A percentile compares a stretch with the other conserved stretches of the same genome.
These are phyloP conservation scores for Gonocerus acuteangulatus DNA, from an alignment of 2,888 invertebrate genomes.

Conservation along the genomic window DNA sequence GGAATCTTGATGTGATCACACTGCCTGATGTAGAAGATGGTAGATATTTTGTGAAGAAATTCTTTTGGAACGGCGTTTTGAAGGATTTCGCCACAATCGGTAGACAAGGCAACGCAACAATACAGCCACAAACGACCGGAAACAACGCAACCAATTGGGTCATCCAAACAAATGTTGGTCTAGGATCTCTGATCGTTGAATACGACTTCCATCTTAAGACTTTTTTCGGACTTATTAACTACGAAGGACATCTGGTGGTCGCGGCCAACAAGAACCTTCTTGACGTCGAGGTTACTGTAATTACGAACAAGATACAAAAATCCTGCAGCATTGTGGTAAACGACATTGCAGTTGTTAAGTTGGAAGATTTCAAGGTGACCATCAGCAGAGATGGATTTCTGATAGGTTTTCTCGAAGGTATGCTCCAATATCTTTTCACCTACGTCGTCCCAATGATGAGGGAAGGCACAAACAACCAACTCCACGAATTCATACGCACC, in stretches of 20 bases:
- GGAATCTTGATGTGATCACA: neutral
- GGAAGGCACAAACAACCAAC: too few species aligned
- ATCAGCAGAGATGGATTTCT: too few species aligned
- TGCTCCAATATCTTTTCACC: too few species aligned
- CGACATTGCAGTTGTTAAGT: too few species aligned
- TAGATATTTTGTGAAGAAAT: neutral
- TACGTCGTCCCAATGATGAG: too few species aligned
- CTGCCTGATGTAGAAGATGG: neutral
- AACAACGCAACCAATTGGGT: neutral
- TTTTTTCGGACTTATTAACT: neutral
- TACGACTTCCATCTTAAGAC: neutral
- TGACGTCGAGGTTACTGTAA: neutral
- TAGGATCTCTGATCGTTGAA: neutral
- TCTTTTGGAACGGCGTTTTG: neutral
- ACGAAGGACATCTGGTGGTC: neutral
- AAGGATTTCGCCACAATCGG: neutral
- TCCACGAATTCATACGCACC: too few species aligned
- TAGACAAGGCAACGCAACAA: neutral
- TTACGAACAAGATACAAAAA: neutral
- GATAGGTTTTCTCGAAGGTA: too few species aligned
- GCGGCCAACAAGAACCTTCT: neutral
- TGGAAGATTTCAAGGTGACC: too few species aligned
- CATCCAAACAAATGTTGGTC: neutral
- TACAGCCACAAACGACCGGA: neutral
- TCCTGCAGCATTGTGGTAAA: too few species aligned